Conservation (phyloP, 37 sponge, comb jelly and placozoan species). For the Axinella damicornis region DNA sequence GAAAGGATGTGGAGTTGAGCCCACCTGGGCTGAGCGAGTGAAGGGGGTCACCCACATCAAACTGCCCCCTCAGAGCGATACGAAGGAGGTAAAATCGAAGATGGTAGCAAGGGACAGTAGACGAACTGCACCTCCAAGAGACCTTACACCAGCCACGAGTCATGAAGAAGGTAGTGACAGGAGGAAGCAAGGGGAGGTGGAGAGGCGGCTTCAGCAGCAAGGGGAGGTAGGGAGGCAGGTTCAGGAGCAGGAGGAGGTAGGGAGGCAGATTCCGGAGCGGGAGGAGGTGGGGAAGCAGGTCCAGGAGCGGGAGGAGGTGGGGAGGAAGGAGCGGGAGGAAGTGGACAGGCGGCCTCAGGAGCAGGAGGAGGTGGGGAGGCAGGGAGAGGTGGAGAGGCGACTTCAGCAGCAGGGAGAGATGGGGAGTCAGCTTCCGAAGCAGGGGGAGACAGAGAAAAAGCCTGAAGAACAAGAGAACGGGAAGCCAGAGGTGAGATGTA, state of each 20-base stretch:
- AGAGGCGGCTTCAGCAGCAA: not conserved
- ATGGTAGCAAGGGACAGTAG: not conserved
- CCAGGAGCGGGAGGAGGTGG: no score
- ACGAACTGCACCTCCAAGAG: not conserved
- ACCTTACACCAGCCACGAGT: not conserved
- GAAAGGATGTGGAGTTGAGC: not conserved
- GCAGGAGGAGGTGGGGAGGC: not conserved
- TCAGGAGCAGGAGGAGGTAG: not conserved
- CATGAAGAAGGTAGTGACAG: not conserved
- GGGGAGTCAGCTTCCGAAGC: not conserved
- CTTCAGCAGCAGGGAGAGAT: not conserved
- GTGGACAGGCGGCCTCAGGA: not conserved
- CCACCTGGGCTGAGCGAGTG: slow-evolving; percentile 75
- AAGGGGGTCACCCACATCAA: slow-evolving; percentile 25
- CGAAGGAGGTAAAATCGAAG: not conserved
- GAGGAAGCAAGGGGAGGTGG: not conserved
- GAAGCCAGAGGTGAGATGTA: no score
- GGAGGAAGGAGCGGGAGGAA: not conserved
- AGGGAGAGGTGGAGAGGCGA: no score
- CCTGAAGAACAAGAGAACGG: no score
- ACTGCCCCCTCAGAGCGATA: not conserved
- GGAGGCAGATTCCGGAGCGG: not conserved
- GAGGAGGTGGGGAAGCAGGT: not conserved
- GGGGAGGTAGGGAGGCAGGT: not conserved
- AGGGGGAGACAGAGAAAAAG: no score